Conservation (phyloP, 2,113 vertebrate genomes). For the Antechinus stuartii region DNA sequence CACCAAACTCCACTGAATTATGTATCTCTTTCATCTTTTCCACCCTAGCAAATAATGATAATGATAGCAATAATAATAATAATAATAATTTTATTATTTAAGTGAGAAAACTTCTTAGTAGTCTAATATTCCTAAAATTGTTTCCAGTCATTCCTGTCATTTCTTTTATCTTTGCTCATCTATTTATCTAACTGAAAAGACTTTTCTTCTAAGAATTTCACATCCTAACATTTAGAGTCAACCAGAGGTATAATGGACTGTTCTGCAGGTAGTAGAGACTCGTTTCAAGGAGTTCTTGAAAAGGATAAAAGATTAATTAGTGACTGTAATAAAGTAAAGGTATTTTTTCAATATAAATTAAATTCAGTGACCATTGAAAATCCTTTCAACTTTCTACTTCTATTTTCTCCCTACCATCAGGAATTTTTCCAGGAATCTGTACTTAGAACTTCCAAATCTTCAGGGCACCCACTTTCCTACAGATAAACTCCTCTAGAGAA, state of each 20-base stretch:
- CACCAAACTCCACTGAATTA: background rate
- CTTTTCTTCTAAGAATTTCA: background rate
- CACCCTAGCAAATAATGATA: background rate
- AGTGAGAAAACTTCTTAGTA: background rate
- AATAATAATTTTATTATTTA: background rate
- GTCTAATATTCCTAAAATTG: rapidly evolving
- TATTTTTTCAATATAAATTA: background rate
- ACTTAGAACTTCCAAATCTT: background rate
- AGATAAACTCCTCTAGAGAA: background rate
- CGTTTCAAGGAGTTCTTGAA: background rate
- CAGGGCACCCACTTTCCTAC: background rate
- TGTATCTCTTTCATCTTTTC: background rate
- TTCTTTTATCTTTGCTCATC: background rate
- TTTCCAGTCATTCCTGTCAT: background rate
- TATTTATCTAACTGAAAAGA: background rate
- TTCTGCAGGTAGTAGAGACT: background rate
- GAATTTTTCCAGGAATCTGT: background rate
- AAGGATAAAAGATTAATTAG: background rate
- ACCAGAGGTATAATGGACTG: background rate
- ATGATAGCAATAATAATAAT: no score
- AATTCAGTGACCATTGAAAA: background rate
- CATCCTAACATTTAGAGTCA: background rate
- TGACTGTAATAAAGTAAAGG: background rate
- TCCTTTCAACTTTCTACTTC: background rate
- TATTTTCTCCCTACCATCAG: background rate